phyloP scores from a whole-genome alignment of 2,797 vertebrate species.

The Nannoperca australis region DNA sequence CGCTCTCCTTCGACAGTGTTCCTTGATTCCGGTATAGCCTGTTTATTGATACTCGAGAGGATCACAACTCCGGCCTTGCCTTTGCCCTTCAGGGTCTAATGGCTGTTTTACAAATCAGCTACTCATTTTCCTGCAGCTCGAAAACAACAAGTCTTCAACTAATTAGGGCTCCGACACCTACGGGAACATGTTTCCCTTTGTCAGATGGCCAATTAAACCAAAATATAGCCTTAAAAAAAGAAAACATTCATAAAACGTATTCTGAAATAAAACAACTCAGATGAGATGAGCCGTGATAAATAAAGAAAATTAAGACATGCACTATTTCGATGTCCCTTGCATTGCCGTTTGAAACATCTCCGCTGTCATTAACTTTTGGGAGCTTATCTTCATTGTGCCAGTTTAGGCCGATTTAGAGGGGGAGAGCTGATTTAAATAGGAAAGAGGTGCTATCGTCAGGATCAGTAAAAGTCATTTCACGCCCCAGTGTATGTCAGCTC shows the following conservation, averaged over 20 bases:
- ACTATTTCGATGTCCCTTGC: slow-evolving; percentile 21
- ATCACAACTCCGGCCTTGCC: slow-evolving; percentile 37
- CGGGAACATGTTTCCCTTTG: slow-evolving; percentile 48
- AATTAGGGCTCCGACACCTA: slow-evolving; percentile 64
- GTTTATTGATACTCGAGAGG: slow-evolving; percentile 50
- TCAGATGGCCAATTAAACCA: slow-evolving; percentile 49
- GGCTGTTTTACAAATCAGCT: slow-evolving; percentile 55
- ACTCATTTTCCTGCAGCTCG: slow-evolving; percentile 44
- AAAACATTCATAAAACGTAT: not conserved
- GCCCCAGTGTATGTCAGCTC: slow-evolving; percentile 75
- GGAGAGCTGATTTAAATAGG: slow-evolving; percentile 71
- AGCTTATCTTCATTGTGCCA: slow-evolving; percentile 65
- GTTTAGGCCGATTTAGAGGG: slow-evolving; percentile 54
- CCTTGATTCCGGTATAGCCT: slow-evolving; percentile 33
- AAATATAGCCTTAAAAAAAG: slow-evolving; percentile 39
- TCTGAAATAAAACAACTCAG: slow-evolving; percentile 28
- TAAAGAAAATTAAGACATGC: slow-evolving; percentile 46
- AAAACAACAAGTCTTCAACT: slow-evolving; percentile 53
- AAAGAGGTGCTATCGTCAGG: slow-evolving; percentile 72
- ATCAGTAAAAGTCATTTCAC: slow-evolving; percentile 83
- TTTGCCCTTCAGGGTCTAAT: slow-evolving; percentile 56
- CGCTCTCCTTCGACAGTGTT: slow-evolving; percentile 44
- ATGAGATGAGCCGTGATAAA: slow-evolving; percentile 33
- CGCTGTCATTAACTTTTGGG: slow-evolving; percentile 61
- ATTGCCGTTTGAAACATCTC: slow-evolving; percentile 41